phyloP scores from a whole-genome alignment of 2,797 vertebrate species.

The Rhabdomys pumilio region DNA sequence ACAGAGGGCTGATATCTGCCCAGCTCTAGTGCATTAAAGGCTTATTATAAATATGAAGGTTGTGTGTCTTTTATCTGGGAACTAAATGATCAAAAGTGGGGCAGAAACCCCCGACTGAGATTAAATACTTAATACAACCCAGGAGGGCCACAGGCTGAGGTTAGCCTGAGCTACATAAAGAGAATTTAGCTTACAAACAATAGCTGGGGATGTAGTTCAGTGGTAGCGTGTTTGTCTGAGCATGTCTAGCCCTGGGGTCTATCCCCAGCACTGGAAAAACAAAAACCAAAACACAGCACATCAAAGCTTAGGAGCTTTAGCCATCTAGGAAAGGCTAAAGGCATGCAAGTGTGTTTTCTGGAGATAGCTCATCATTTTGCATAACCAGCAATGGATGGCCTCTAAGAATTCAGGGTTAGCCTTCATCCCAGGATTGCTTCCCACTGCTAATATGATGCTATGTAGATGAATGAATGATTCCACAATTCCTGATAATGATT shows the following conservation, averaged over 20 bases:
- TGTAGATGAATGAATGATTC: neutral
- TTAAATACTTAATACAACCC: neutral
- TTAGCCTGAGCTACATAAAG: neutral
- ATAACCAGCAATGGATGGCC: neutral
- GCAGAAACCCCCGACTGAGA: neutral
- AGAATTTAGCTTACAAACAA: neutral
- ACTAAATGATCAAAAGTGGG: too few relatives aligned
- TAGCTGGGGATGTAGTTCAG: neutral
- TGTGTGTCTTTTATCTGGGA: neutral
- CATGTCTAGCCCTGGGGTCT: neutral
- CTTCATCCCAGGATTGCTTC: neutral
- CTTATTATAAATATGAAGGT: neutral
- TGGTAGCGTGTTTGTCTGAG: neutral
- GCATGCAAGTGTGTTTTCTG: neutral
- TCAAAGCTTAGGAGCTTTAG: neutral
- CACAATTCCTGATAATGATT: neutral
- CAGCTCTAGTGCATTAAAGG: neutral
- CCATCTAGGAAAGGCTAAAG: neutral
- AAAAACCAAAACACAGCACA: neutral
- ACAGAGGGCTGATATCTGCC: neutral
- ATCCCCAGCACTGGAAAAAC: neutral
- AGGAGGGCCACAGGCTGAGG: neutral
- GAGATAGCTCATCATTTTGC: neutral
- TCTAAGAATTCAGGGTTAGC: neutral
- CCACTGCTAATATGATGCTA: neutral